phyloP scores from a whole-genome alignment of 1,140 invertebrate genomes.

The Mya arenaria region DNA sequence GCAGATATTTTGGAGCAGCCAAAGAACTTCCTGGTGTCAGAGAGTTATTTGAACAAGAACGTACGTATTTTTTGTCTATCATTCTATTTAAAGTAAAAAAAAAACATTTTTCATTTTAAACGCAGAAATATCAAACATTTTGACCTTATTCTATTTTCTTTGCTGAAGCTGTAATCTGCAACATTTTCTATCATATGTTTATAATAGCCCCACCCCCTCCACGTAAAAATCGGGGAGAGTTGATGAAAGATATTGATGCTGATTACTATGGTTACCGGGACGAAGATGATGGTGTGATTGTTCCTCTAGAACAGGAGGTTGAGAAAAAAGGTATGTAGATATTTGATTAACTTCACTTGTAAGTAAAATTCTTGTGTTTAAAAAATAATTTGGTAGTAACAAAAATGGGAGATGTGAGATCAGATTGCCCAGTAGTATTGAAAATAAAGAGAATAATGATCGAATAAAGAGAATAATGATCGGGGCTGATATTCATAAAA shows the following conservation, averaged over 20 bases:
- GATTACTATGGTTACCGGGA: constrained; percentile 99
- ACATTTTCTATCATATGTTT: too few relatives aligned
- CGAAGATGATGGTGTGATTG: constrained; percentile 97
- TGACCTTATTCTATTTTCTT: too few relatives aligned
- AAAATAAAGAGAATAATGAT: too few relatives aligned
- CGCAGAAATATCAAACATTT: too few relatives aligned
- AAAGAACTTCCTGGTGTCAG: constrained; percentile 99
- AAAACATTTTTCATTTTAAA: constrained; percentile 3
- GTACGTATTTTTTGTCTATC: constrained; percentile 66
- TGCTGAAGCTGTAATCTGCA: too few relatives aligned
- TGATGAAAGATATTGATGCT: constrained; percentile 99
- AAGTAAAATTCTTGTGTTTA: too few relatives aligned
- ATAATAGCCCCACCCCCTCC: constrained; percentile 88
- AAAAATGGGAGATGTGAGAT: too few relatives aligned
- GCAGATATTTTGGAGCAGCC: constrained; percentile 95
- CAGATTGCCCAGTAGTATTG: too few relatives aligned
- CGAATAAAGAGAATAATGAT: too few relatives aligned
- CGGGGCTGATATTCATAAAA: too few relatives aligned
- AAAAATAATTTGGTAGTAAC: too few relatives aligned
- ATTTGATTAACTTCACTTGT: too few relatives aligned
- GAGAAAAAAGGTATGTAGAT: constrained; percentile 85
- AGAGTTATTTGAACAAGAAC: constrained; percentile 98
- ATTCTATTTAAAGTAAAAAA: constrained; percentile 3
- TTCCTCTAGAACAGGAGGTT: constrained; percentile 92
- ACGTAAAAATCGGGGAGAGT: constrained; percentile 95